Evolutionary conservation across 2,888 invertebrate species (phyloP).

Genomic region (Eupithecia tripunctaria): DNA sequence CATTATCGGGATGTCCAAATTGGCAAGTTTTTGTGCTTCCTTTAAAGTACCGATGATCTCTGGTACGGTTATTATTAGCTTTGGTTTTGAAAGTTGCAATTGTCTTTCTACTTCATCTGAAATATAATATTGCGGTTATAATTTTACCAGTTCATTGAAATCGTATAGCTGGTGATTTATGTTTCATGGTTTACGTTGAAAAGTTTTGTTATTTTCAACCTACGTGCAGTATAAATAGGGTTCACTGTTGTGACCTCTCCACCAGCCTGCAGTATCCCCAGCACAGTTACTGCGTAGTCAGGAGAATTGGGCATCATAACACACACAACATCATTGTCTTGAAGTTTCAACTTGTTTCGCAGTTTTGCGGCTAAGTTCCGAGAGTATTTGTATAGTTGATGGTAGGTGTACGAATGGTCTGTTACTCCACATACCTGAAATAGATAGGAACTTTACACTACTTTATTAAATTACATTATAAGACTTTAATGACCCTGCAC

Average conservation of each 20-base stretch:
- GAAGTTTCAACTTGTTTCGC: constrained; percentile 84
- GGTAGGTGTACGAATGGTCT: constrained; percentile 87
- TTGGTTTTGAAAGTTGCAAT: constrained; percentile 83
- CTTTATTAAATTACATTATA: no score
- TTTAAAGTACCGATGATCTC: constrained; percentile 76
- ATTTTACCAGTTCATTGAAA: neutral
- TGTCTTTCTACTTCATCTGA: constrained; percentile 89
- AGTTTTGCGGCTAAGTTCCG: constrained; percentile 86
- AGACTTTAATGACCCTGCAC: neutral
- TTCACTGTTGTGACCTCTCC: constrained; percentile 88
- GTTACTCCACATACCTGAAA: constrained; percentile 87
- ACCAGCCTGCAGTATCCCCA: constrained; percentile 87
- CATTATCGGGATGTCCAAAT: constrained; percentile 80
- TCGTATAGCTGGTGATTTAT: no score
- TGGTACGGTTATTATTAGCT: constrained; percentile 84
- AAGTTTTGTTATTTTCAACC: constrained; percentile 42
- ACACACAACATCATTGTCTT: constrained; percentile 86
- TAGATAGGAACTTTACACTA: neutral
- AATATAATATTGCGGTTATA: constrained; percentile 45
- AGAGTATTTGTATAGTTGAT: constrained; percentile 85
- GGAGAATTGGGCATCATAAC: constrained; percentile 89
- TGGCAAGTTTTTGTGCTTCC: constrained; percentile 73
- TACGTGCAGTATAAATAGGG: constrained; percentile 87
- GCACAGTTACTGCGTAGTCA: constrained; percentile 85
- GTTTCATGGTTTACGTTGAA: no score